A percentile compares a stretch with the other conserved stretches of the same genome.
Evolutionary conservation across 2,113 vertebrate species (phyloP).

Genomic region (Abramis brama): DNA sequence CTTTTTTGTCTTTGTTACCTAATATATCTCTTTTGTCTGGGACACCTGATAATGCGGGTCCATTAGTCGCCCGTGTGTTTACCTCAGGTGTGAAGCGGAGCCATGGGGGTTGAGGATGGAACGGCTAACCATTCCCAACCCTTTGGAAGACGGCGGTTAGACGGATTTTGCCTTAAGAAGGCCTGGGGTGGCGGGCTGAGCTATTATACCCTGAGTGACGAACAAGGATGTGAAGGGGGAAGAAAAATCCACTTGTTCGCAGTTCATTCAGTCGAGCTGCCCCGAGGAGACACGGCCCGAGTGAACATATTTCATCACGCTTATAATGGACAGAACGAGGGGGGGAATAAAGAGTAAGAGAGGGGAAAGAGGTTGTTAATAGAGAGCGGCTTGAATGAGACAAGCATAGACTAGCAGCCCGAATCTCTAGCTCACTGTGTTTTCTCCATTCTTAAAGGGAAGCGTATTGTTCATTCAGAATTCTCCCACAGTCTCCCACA

Average conservation of each 20-base stretch:
- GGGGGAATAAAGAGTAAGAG: slow-evolving; percentile 12
- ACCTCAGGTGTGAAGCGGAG: slow-evolving; percentile 66
- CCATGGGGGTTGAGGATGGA: slow-evolving; percentile 42
- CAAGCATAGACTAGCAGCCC: slow-evolving; percentile 50
- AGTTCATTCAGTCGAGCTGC: slow-evolving; percentile 46
- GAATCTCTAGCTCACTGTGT: slow-evolving; percentile 50
- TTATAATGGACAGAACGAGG: slow-evolving; percentile 13
- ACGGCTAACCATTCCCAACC: background rate
- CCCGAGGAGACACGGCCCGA: slow-evolving; percentile 58
- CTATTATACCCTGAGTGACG: slow-evolving; percentile 48
- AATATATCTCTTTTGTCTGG: slow-evolving; percentile 65
- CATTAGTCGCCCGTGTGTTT: slow-evolving; percentile 74
- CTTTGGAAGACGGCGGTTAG: slow-evolving; percentile 56
- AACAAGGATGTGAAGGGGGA: slow-evolving; percentile 38
- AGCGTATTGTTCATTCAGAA: slow-evolving; percentile 62
- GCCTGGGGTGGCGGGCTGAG: slow-evolving; percentile 36
- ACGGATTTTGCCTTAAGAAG: slow-evolving; percentile 56
- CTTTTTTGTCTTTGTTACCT: slow-evolving; percentile 68
- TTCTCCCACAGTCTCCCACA: slow-evolving; percentile 48
- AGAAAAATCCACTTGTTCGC: slow-evolving; percentile 43
- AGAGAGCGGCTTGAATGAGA: slow-evolving; percentile 40
- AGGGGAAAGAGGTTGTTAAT: slow-evolving; percentile 5
- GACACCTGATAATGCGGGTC: slow-evolving; percentile 67
- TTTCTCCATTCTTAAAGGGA: slow-evolving; percentile 52
- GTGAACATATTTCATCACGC: slow-evolving; percentile 60